Base-by-base conservation (phyloP, 2,797 vertebrate genomes). In the Falco rusticolus region DNA sequence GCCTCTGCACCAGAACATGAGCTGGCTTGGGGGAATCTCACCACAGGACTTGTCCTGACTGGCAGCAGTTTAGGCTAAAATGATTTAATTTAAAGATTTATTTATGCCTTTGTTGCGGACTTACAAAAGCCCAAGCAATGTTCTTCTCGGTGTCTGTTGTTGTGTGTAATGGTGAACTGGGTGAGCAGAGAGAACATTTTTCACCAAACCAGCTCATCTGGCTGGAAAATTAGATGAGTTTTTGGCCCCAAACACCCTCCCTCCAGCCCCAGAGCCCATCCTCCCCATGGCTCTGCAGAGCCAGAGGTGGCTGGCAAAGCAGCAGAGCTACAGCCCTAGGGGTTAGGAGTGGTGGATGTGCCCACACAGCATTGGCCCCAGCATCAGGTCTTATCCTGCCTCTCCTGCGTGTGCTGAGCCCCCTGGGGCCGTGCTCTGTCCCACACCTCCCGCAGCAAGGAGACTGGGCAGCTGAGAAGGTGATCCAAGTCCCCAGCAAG, bases 401-500 rank as follows among this genome's bases (percentile, higher is more conserved):
- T 15, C 24, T 48, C 24, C 15, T 5, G 2, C 1, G 1, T 18
- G 2, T 1, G 2, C 70, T 64, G 65, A 88, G 39, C 39, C 69
- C 47, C 47, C 20, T 0, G 19, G 56, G 78, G 74, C 84, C 4
- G 0, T 16, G 34, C 16, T 63, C 50, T 74, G 68, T 82, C 59
- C n/a, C 2, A 1, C 39, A 53, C n/a, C 37, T 34, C n/a, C 39
- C 14, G n/a, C 89, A 99, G 99, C 92, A 93, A 77, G 98, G 98
- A 4, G 97, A 98, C 53, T 99, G 99, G 99, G 98, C 97, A 0
- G 97, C 98, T 4, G 99, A 99, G 95, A 99, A 98, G 83, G 99
- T 99, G 93, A 98, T 99, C 96, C 98, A 98, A 37, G 98, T 99
- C 82, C 98, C 98, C 26, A 96, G 82, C 84, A 99, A 99, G 98